phyloP scores from a whole-genome alignment of 2,113 vertebrate genomes.

The Rhinopomastus cyanomelas region DNA sequence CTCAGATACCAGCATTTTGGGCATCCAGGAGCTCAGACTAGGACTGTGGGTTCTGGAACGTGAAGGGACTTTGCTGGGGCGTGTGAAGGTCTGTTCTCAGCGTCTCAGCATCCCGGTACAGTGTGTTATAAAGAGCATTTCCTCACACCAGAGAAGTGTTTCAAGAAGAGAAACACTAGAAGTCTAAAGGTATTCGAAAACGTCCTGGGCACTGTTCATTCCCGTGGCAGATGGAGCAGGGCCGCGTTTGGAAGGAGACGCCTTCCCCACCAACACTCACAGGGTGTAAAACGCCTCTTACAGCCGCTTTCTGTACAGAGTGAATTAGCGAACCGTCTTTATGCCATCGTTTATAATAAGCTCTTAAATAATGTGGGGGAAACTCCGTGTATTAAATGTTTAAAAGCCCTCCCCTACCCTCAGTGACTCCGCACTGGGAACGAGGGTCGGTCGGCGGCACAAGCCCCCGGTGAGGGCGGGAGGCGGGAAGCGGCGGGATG shows the following conservation, averaged over 20 bases:
- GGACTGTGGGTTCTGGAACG: neutral
- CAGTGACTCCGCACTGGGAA: slow-evolving; percentile 14
- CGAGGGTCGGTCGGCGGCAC: neutral
- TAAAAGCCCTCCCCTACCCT: slow-evolving; percentile 38
- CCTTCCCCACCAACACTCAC: slow-evolving; percentile 37
- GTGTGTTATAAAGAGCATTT: neutral
- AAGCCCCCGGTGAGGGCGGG: neutral
- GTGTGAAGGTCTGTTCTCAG: neutral
- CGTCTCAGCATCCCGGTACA: neutral
- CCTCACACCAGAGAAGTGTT: neutral
- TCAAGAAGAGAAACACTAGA: neutral
- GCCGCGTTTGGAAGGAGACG: slow-evolving; percentile 8
- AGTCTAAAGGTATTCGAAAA: neutral
- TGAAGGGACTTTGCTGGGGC: neutral
- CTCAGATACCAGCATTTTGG: neutral
- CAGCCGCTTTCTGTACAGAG: slow-evolving; percentile 31
- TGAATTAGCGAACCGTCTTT: slow-evolving; percentile 52
- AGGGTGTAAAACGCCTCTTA: slow-evolving; percentile 55
- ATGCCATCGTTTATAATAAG: slow-evolving; percentile 43
- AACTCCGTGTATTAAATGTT: slow-evolving; percentile 60
- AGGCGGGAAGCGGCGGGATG: neutral
- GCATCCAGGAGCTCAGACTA: neutral
- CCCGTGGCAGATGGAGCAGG: neutral
- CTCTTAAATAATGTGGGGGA: slow-evolving; percentile 63
- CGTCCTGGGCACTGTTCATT: neutral